These are phyloP conservation scores for Thamnaconus septentrionalis DNA, from an alignment of 2,113 vertebrate genomes.

Conservation along the genomic window DNA sequence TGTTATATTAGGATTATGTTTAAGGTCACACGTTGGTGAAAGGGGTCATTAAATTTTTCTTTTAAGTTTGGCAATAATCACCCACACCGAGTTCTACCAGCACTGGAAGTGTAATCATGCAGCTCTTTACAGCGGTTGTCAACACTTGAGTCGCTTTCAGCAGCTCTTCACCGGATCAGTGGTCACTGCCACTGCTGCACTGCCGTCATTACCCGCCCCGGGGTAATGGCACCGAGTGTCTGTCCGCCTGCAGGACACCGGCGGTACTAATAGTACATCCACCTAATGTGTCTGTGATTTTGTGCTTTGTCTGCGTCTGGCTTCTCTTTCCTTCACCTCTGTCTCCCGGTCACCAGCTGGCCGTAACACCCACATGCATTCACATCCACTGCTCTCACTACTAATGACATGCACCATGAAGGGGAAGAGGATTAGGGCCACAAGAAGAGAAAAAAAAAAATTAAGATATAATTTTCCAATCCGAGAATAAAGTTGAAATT, in stretches of 20 bases:
- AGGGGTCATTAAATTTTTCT: too few relatives aligned
- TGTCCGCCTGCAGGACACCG: slow-evolving; percentile 48
- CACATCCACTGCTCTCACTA: slow-evolving; percentile 1
- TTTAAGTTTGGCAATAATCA: too few relatives aligned
- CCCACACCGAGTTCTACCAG: not conserved
- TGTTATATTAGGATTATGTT: too few relatives aligned
- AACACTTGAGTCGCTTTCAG: slow-evolving; percentile 20
- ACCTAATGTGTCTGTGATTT: slow-evolving; percentile 13
- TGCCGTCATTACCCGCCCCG: slow-evolving; percentile 45
- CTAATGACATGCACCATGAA: too few relatives aligned
- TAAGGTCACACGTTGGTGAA: too few relatives aligned
- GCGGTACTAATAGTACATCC: slow-evolving; percentile 32
- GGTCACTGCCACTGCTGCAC: slow-evolving; percentile 16
- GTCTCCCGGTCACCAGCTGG: slow-evolving; percentile 1
- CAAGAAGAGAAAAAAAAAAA: too few relatives aligned
- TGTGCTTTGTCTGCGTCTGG: slow-evolving; percentile 18
- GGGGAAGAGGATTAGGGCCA: too few relatives aligned
- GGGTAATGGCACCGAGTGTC: slow-evolving; percentile 57
- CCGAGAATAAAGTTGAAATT: too few relatives aligned
- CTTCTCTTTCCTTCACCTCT: slow-evolving; percentile 32
- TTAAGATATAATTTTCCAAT: too few relatives aligned
- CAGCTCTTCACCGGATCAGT: slow-evolving; percentile 3
- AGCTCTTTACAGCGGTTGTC: slow-evolving; percentile 21
- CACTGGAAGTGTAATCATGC: slow-evolving; percentile 27
- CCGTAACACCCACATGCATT: slow-evolving; percentile 11